These are phyloP conservation scores for Byasa hedistus DNA, from an alignment of 2,888 invertebrate species.

Conservation along the genomic window DNA sequence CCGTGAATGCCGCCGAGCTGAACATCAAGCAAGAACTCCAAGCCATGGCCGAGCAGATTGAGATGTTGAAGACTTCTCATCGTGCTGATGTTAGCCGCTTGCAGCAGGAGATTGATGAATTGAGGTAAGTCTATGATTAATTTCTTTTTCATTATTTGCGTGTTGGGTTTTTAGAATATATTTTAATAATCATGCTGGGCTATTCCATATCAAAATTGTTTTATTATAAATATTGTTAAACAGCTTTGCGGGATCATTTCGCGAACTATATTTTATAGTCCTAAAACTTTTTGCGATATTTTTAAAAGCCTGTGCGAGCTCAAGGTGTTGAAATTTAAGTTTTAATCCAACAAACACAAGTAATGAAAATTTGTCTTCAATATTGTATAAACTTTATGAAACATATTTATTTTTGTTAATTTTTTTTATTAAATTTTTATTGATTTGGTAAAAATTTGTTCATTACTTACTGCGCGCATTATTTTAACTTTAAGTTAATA, in stretches of 20 bases:
- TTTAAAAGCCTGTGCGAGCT: constrained; percentile 9
- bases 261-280: neutral
- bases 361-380: neutral
- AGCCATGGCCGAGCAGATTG: constrained; percentile 52
- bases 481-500: neutral
- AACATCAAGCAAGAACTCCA: constrained; percentile 49
- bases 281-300: neutral
- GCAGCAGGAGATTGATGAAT: constrained; percentile 55
- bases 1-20: constrained; percentile 47
- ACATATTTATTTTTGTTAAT: neutral
- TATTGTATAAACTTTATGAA: neutral
- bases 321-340: neutral
- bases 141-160: constrained; percentile 8
- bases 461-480: neutral
- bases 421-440: no score
- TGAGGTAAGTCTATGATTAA: constrained; percentile 57
- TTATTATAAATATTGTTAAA: neutral
- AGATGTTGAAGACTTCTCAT: constrained; percentile 52
- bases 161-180: neutral
- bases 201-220: neutral
- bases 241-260: neutral
- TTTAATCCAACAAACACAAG: constrained; percentile 5
- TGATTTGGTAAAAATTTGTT: neutral
- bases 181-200: constrained; percentile 2
- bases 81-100: constrained; percentile 50